These are phyloP conservation scores for Drosophila saltans DNA, from an alignment of 1,140 invertebrate species.

Conservation along the genomic window DNA sequence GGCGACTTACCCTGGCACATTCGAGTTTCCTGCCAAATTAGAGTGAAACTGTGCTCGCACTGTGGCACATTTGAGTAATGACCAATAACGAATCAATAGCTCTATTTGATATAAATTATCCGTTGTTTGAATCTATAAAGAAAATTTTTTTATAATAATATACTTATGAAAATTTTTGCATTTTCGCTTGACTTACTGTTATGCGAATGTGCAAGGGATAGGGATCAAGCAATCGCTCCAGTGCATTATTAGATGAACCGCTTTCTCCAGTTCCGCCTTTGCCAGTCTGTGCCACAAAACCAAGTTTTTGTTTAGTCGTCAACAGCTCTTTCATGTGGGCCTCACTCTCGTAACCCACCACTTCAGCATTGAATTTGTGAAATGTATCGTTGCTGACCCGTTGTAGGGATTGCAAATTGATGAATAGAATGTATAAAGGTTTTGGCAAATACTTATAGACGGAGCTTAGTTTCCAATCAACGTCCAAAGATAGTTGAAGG, in stretches of 20 bases:
- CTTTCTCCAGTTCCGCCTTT: slow-evolving; percentile 76
- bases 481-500: slow-evolving; percentile 91
- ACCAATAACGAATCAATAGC: slow-evolving; percentile 50
- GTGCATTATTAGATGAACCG: slow-evolving; percentile 61
- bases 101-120: slow-evolving; percentile 48
- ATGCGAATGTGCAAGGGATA: slow-evolving; percentile 90
- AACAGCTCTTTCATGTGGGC: slow-evolving; percentile 83
- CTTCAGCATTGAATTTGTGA: slow-evolving; percentile 84
- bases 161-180: background rate
- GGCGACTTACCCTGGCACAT: slow-evolving; percentile 35
- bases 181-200: slow-evolving; percentile 81
- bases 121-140: slow-evolving; percentile 38
- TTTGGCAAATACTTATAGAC: slow-evolving; percentile 90
- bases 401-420: slow-evolving; percentile 91
- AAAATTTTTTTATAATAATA: background rate
- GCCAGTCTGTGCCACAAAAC: background rate
- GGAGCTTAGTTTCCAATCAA: slow-evolving; percentile 89
- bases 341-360: slow-evolving; percentile 92
- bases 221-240: slow-evolving; percentile 84
- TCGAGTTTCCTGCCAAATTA: slow-evolving; percentile 4
- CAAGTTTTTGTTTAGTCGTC: slow-evolving; percentile 84
- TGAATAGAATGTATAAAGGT: slow-evolving; percentile 94
- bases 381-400: slow-evolving; percentile 89
- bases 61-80: slow-evolving; percentile 55
- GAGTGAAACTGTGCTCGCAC: slow-evolving; percentile 38